Conservation (phyloP, 1,140 invertebrate genomes). For the Psilanteris sp. region DNA sequence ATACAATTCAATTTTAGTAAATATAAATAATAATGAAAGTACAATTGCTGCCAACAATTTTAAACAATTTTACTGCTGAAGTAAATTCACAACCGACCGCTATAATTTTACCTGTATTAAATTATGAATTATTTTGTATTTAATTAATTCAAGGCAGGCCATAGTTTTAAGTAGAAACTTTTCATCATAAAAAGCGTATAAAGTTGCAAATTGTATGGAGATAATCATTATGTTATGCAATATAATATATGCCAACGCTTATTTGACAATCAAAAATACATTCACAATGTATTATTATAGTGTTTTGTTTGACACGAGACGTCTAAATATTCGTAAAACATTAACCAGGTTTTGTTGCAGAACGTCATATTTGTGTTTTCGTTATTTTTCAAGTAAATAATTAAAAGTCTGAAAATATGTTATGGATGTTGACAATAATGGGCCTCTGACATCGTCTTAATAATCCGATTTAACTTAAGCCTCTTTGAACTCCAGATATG, state of each 20-base stretch:
- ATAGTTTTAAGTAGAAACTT: slow-evolving; percentile 41
- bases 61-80: slow-evolving; percentile 13
- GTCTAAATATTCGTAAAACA: no score
- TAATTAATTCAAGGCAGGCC: slow-evolving; percentile 41
- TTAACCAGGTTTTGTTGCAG: no score
- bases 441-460: slow-evolving; percentile 50
- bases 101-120: slow-evolving; percentile 28
- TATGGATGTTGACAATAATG: slow-evolving; percentile 58
- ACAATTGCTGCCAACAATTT: slow-evolving; percentile 2
- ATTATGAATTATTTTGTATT: slow-evolving; percentile 43
- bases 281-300: no score
- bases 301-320: no score
- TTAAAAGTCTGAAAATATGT: slow-evolving; percentile 25
- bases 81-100: slow-evolving; percentile 13
- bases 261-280: no score
- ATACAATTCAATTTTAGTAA: no score
- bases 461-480: slow-evolving; percentile 56
- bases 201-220: slow-evolving; percentile 4
- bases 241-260: no score
- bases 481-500: slow-evolving; percentile 51
- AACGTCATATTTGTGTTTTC: no score
- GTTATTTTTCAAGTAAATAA: neutral
- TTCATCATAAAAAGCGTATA: slow-evolving; percentile 7
- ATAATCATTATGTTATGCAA: no score
- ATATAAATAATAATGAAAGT: slow-evolving; percentile 19